Evolutionary conservation across 35 echinoderm and acorn worm genomes (phyloP).

Genomic region (Acanthaster planci): DNA sequence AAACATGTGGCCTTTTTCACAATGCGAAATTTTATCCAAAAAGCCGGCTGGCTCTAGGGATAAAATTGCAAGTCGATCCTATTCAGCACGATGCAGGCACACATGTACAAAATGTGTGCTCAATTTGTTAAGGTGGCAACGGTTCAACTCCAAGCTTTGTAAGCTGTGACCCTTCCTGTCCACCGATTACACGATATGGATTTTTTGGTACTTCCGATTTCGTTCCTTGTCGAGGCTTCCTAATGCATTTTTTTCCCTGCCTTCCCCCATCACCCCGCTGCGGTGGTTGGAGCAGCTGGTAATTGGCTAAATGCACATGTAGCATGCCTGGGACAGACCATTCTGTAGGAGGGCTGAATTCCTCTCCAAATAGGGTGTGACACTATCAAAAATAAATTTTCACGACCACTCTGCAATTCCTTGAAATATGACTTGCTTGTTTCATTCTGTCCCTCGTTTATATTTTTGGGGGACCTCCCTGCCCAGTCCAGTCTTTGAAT

Average conservation of each 20-base stretch:
- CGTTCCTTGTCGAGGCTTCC: background rate
- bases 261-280: background rate
- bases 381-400: too few relatives aligned
- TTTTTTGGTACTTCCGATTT: background rate
- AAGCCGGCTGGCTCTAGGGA: background rate
- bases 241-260: slow-evolving; percentile 1
- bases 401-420: too few relatives aligned
- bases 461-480: too few relatives aligned
- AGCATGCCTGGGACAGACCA: slow-evolving; percentile 1
- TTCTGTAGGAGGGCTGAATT: background rate
- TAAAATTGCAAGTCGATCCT: slow-evolving; percentile 1
- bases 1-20: slow-evolving; percentile 12
- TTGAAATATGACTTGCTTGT: too few relatives aligned
- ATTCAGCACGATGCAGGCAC: background rate
- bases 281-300: background rate
- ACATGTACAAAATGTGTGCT: background rate
- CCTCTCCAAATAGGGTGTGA: too few relatives aligned
- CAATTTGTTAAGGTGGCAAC: background rate
- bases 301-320: slow-evolving; percentile 16
- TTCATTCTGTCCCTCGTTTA: too few relatives aligned
- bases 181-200: slow-evolving; percentile 12
- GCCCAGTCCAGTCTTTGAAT: too few relatives aligned
- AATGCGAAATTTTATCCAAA: slow-evolving; percentile 1
- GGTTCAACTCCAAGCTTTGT: background rate
- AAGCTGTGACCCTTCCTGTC: background rate